A percentile compares a stretch with the other conserved stretches of the same genome.
Evolutionary conservation across 64 coral and sea anemone species (phyloP).

Genomic region (Trachythela sp.): DNA sequence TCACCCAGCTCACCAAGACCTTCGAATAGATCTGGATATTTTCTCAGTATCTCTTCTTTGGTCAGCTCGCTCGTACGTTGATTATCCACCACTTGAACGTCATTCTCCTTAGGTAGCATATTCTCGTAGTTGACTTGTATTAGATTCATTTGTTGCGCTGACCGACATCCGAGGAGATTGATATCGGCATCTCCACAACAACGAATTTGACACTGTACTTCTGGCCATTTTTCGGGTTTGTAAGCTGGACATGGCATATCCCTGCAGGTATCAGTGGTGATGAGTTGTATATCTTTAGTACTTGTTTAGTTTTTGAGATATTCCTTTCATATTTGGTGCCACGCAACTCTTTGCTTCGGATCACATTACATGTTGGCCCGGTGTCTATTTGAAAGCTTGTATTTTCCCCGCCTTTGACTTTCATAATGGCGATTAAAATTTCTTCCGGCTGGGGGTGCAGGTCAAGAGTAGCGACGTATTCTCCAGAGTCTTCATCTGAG

Average conservation of each 20-base stretch:
- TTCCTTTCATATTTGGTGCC: not conserved
- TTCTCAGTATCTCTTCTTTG: not conserved
- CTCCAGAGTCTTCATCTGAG: not conserved
- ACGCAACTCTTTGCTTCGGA: not conserved
- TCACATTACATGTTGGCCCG: not conserved
- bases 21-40: not conserved
- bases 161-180: not conserved
- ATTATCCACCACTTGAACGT: not conserved
- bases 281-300: not conserved
- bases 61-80: not conserved
- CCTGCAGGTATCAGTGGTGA: not conserved
- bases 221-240: not conserved
- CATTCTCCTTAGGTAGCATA: not conserved
- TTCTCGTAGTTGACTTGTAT: not conserved
- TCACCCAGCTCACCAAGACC: not conserved
- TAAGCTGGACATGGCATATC: not conserved
- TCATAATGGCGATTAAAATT: not conserved
- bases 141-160: conserved; percentile 8
- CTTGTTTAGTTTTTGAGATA: not conserved
- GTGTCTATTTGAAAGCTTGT: not conserved
- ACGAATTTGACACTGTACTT: conserved; percentile 14
- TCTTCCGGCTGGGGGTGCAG: not conserved
- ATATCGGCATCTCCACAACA: not conserved
- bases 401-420: not conserved
- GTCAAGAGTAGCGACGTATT: not conserved